phyloP scores from a whole-genome alignment of 2,888 invertebrate genomes.

The Coelogynopora nodosa region DNA sequence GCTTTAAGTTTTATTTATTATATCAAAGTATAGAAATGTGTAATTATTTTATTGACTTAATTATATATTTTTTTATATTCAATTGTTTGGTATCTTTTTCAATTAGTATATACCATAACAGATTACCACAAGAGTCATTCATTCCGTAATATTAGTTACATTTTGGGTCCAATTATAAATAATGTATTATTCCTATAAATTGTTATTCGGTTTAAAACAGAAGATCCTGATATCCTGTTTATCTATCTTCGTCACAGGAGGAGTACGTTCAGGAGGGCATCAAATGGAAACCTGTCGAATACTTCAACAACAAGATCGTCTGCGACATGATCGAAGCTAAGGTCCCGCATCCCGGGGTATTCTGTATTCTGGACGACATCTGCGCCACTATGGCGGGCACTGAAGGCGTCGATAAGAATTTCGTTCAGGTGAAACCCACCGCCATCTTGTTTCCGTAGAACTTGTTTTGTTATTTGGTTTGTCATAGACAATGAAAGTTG shows the following conservation, averaged over 20 bases:
- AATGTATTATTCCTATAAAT: too few relatives aligned
- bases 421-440: constrained; percentile 48
- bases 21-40: too few relatives aligned
- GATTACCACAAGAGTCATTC: too few relatives aligned
- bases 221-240: neutral
- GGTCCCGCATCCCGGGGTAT: constrained; percentile 66
- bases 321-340: constrained; percentile 70
- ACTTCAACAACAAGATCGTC: constrained; percentile 71
- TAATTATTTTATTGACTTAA: too few relatives aligned
- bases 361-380: constrained; percentile 69
- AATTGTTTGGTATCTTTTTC: too few relatives aligned
- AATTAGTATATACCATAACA: too few relatives aligned
- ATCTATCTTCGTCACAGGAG: constrained; percentile 63
- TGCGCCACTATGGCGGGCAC: constrained; percentile 70
- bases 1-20: too few relatives aligned
- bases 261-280: constrained; percentile 70
- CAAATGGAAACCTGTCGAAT: constrained; percentile 69
- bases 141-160: too few relatives aligned
- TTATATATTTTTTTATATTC: too few relatives aligned
- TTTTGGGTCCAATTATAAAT: too few relatives aligned
- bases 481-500: too few relatives aligned
- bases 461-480: too few relatives aligned
- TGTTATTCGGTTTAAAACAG: neutral
- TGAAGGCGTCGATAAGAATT: constrained; percentile 67
- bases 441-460: neutral